Percentiles rank a stretch among this genome's conserved stretches.
phyloP scores from a whole-genome alignment of 53 echinoderm and acorn worm genomes.

The Henricia sp. region DNA sequence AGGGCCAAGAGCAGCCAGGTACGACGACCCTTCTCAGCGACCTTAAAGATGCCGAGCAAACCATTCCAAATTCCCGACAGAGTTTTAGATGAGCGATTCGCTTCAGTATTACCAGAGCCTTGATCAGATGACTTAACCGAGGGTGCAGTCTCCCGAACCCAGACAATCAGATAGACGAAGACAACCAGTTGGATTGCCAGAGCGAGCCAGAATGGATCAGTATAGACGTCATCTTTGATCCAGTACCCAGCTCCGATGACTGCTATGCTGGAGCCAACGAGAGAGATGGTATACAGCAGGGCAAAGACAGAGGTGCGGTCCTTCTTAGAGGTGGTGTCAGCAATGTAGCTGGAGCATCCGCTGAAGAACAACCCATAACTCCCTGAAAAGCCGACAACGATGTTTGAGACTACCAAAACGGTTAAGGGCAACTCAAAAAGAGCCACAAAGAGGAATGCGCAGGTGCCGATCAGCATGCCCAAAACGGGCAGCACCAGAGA shows the following conservation, averaged over 20 bases:
- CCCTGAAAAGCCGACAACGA: conserved; percentile 62
- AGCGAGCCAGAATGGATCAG: conserved; percentile 67
- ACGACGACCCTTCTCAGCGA: conserved; percentile 45
- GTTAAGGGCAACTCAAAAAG: background rate
- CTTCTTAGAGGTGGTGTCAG: conserved; percentile 68
- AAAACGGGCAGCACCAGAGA: conserved; percentile 34
- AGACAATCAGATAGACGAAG: conserved; percentile 55
- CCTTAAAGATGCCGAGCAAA: conserved; percentile 10
- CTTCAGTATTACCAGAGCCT: background rate
- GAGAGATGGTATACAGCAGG: conserved; percentile 62
- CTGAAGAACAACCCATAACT: conserved; percentile 74
- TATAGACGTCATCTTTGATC: conserved; percentile 56
- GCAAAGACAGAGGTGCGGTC: conserved; percentile 70
- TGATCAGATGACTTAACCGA: conserved; percentile 2
- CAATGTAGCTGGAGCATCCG: conserved; percentile 68
- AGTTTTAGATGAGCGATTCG: background rate
- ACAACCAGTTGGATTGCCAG: conserved; percentile 33
- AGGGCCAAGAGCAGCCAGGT: conserved; percentile 38
- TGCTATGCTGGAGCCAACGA: conserved; percentile 65
- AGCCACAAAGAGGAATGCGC: conserved; percentile 12
- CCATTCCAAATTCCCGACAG: conserved; percentile 5
- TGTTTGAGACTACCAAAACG: conserved; percentile 20
- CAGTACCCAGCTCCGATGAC: conserved; percentile 70
- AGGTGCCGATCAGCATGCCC: conserved; percentile 41
- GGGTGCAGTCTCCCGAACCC: conserved; percentile 63